Conservation (phyloP, 2,113 vertebrate species). For the Nerophis lumbriciformis region DNA sequence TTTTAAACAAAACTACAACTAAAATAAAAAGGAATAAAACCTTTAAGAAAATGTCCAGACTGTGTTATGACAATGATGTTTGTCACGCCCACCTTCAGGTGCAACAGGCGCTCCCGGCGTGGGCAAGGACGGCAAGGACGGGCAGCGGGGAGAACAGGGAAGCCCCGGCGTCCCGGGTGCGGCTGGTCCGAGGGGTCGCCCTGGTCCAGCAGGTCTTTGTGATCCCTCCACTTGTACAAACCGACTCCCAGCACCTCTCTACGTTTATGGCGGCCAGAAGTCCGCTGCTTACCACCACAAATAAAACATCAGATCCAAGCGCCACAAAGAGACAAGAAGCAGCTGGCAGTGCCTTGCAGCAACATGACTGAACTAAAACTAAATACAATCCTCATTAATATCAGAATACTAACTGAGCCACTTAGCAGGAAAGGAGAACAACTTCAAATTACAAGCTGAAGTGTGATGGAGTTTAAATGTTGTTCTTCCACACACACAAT, state of each 20-base stretch:
- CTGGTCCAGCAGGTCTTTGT: constrained; percentile 71
- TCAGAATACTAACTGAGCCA: constrained; percentile 17
- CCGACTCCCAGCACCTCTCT: constrained; percentile 66
- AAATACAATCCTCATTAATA: constrained; percentile 19
- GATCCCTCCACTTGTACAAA: constrained; percentile 72
- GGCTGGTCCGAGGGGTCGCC: constrained; percentile 59
- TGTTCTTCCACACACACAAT: constrained; percentile 38
- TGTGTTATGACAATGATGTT: neutral
- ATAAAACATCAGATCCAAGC: constrained; percentile 46
- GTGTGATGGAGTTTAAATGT: constrained; percentile 8
- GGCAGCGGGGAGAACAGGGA: constrained; percentile 64
- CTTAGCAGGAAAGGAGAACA: neutral
- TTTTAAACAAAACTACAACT: too few relatives aligned
- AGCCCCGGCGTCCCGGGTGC: constrained; percentile 60
- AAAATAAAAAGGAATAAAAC: too few relatives aligned
- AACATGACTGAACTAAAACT: constrained; percentile 4
- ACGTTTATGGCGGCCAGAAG: constrained; percentile 71
- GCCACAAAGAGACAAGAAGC: constrained; percentile 39
- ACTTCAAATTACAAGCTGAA: neutral
- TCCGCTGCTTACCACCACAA: constrained; percentile 60
- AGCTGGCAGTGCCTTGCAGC: constrained; percentile 30
- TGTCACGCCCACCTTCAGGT: constrained; percentile 44
- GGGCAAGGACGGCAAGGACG: constrained; percentile 68
- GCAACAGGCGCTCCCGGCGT: constrained; percentile 61
- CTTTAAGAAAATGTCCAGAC: too few relatives aligned